Evolutionary conservation across 2,888 invertebrate genomes (phyloP), one percentile per base, ranked within the genome.

Genomic region (Nomada ruficornis): DNA sequence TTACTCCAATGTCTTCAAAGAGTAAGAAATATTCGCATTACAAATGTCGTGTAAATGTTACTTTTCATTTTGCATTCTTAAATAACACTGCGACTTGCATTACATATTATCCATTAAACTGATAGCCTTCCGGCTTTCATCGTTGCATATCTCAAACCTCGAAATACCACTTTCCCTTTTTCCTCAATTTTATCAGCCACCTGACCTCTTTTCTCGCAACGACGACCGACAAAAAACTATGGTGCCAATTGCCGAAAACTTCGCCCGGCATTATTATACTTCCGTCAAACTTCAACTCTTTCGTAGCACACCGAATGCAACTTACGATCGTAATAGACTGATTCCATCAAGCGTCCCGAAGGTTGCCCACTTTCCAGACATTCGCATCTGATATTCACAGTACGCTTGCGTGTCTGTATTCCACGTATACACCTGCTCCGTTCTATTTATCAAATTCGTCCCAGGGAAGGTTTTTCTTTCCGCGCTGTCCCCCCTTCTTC

Each of bases 401-500:
- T 47, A 7, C 44, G 15, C 50, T 52, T 29, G 44, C 18, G 23
- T 15, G 15, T 47, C 62, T 60, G 20, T 44, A 23, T 42, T 75
- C 9, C 64, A n/a, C 64, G 13, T 59, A 20, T 29, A 36, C 50
- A 65, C 23, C 75, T 26, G 29, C 47, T 9, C n/a, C 50, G 59
- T 20, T 60, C 54, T 55, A 68, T 55, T 73, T 73, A 73, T 68
- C 62, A 62, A 62, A 74, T 67, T 62, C 42, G 60, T 67, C 54
- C n/a, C 0, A 4, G 7, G n/a, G 9, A 36, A 47, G 60, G 11
- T 55, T 54, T 54, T 15, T 11, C 52, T 26, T 50, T 52, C 20
- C 64, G 20, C 29, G n/a, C 42, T 26, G 2, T 18, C 29, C 47
- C 15, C 18, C 42, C 18, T 47, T 15, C 9, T 23, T 2, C 10